Base-by-base conservation (phyloP, 2,797 vertebrate species). In the Threskiornis aethiopicus region DNA sequence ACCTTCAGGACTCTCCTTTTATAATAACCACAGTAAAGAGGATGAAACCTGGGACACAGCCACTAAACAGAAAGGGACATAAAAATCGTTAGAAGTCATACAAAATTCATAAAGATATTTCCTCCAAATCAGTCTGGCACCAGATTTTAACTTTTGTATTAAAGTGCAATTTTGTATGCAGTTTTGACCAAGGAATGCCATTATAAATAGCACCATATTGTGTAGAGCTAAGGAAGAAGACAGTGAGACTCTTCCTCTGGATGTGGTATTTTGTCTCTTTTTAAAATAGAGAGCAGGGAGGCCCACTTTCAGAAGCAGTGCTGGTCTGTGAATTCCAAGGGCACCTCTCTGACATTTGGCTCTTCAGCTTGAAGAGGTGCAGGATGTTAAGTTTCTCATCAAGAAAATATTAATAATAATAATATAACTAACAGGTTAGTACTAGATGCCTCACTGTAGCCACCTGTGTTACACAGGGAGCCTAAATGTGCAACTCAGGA, bases 21-120 rank as follows among this genome's bases (percentile, higher is more conserved):
- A 64, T 20, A 87, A 58, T 8, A 58, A 58, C 55, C 76, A 51
- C 33, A 89, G 49, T 8, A 7, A 62, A 72, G 71, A 77, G 35
- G 69, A 88, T 87, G 64, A 91, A 95, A 96, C n/a, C 37, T 51
- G 33, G 19, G 57, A 65, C 59, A 62, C 16, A 22, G 52, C 24
- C 47, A 54, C 66, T 91, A 51, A 76, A 88, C 13, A 84, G 65
- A 54, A 86, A 91, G 37, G 35, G 65, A 9, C 42, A 85, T 29
- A 91, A 78, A 93, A 95, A 39, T 1, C 2, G 7, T 41, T 71
- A 81, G 29, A 87, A 87, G 17, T 51, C 65, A 92, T 72, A 47
- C 3, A 76, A 93, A 92, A 94, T 66, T 72, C 35, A 86, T 52
- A 49, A 55, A 64, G 31, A 25, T 64, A 41, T 22, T n/a, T 79